Conservation (phyloP, 2,888 invertebrate genomes). For the Conops quadrifasciatus region DNA sequence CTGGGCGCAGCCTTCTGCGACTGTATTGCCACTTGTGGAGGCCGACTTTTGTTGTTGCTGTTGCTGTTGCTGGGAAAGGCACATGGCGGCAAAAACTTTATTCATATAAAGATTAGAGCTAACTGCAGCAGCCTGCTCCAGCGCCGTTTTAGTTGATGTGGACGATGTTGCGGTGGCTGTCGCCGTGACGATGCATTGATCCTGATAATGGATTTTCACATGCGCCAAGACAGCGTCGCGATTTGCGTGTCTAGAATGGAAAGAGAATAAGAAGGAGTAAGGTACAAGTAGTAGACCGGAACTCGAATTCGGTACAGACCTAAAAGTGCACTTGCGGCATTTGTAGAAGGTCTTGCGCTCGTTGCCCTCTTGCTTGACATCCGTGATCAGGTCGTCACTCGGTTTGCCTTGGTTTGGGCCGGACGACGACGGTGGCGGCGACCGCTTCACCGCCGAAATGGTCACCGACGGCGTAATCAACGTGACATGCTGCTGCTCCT, state of each 20-base stretch:
- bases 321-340: conserved; percentile 89
- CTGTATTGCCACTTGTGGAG: conserved; percentile 36
- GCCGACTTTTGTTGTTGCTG: conserved; percentile 43
- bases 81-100: conserved; percentile 64
- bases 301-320: conserved; percentile 65
- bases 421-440: conserved; percentile 66
- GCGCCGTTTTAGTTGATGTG: conserved; percentile 39
- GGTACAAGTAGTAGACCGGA: neutral
- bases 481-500: conserved; percentile 51
- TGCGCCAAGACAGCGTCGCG: conserved; percentile 73
- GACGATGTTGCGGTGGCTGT: conserved; percentile 41
- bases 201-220: conserved; percentile 73
- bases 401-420: conserved; percentile 66
- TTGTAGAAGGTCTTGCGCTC: conserved; percentile 83
- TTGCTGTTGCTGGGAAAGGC: conserved; percentile 57
- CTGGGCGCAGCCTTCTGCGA: conserved; percentile 22
- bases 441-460: conserved; percentile 60
- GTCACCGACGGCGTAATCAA: conserved; percentile 60
- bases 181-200: conserved; percentile 49
- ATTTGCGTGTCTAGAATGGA: conserved; percentile 68
- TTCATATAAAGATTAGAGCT: conserved; percentile 60
- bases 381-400: conserved; percentile 69
- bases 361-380: conserved; percentile 64
- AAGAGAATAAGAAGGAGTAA: neutral
- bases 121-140: conserved; percentile 50